Conservation (phyloP, 2,113 vertebrate genomes). For the Ochotona princeps region DNA sequence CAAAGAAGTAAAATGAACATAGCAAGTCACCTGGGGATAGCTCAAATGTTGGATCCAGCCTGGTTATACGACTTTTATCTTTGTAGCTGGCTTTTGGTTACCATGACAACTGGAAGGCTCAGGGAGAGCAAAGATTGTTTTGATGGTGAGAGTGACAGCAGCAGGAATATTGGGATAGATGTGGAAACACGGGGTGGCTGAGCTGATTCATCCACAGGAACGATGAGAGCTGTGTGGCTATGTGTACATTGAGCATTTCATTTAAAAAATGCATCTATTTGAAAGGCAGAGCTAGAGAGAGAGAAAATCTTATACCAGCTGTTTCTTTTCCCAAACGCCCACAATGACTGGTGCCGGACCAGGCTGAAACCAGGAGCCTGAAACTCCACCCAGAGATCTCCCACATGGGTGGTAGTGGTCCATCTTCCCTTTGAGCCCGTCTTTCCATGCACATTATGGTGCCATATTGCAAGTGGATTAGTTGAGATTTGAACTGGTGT, state of each 20-base stretch:
- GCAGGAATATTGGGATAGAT: slow-evolving; percentile 39
- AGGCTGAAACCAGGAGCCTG: no score
- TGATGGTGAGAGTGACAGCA: slow-evolving; percentile 15
- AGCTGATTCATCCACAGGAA: slow-evolving; percentile 5
- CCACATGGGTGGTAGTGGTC: no score
- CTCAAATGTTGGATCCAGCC: slow-evolving; percentile 28
- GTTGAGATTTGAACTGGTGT: no score
- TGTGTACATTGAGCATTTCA: neutral
- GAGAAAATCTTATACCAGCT: no score
- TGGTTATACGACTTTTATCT: slow-evolving; percentile 31
- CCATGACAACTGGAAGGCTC: slow-evolving; percentile 61
- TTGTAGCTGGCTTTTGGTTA: slow-evolving; percentile 61
- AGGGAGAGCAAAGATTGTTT: slow-evolving; percentile 3
- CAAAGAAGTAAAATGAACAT: slow-evolving; percentile 56
- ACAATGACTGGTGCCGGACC: no score
- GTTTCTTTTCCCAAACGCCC: no score
- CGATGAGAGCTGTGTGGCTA: neutral
- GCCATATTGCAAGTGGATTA: no score
- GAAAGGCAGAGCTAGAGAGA: no score
- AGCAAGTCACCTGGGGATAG: slow-evolving; percentile 11
- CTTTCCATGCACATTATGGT: no score
- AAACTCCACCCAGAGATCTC: no score
- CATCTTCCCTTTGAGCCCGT: no score
- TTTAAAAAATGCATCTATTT: no score
- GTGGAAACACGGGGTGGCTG: neutral